phyloP scores from a whole-genome alignment of 2,888 invertebrate genomes.

The Dicranocentrus wangi region DNA sequence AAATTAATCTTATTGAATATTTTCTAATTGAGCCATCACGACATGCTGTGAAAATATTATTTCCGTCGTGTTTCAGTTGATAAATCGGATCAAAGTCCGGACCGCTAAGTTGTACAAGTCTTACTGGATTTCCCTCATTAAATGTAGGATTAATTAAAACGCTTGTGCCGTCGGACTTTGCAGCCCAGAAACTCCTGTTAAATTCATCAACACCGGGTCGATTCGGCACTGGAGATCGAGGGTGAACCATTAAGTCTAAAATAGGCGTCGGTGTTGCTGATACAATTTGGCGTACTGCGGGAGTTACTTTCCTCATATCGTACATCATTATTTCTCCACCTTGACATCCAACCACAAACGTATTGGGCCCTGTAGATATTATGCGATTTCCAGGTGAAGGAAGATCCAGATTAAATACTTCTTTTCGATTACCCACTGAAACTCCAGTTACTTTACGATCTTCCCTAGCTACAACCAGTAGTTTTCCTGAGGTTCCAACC shows the following conservation, averaged over 20 bases:
- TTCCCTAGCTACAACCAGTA: conserved; percentile 80
- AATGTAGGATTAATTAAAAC: conserved; percentile 68
- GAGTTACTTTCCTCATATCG: conserved; percentile 65
- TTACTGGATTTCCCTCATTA: conserved; percentile 31
- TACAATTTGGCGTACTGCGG: conserved; percentile 50
- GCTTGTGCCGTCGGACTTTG: conserved; percentile 69
- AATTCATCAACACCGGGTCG: conserved; percentile 66
- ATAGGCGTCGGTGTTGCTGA: conserved; percentile 68
- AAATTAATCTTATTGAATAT: conserved; percentile 75
- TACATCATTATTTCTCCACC: conserved; percentile 75
- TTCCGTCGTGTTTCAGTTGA: conserved; percentile 79
- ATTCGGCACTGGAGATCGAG: conserved; percentile 66
- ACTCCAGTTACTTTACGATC: conserved; percentile 78
- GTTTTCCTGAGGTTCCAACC: conserved; percentile 80
- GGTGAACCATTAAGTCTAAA: conserved; percentile 68
- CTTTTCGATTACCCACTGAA: conserved; percentile 78
- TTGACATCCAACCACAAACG: conserved; percentile 79
- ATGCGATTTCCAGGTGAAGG: conserved; percentile 79
- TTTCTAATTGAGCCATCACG: conserved; percentile 81
- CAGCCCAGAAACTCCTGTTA: conserved; percentile 69
- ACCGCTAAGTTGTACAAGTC: conserved; percentile 79
- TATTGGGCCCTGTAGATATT: conserved; percentile 76
- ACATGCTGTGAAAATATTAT: conserved; percentile 79
- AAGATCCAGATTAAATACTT: conserved; percentile 75
- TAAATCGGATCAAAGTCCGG: conserved; percentile 83